phyloP scores from a whole-genome alignment of 1,140 invertebrate species.

The Meloidogyne floridensis region DNA sequence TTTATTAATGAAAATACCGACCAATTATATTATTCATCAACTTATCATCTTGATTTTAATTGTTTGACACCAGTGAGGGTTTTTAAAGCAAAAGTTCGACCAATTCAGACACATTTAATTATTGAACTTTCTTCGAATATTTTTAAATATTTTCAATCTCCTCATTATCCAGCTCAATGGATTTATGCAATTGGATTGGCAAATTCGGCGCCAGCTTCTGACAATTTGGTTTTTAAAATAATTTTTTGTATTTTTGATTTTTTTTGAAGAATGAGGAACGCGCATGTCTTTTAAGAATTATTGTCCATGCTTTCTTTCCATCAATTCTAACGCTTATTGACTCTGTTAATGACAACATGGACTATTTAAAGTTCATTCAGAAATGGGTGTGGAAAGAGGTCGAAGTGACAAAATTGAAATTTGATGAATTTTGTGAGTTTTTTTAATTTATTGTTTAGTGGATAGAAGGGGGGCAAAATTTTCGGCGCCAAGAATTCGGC shows the following conservation, averaged over 20 bases:
- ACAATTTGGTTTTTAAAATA: constrained; percentile 33
- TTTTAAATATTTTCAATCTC: constrained; percentile 33
- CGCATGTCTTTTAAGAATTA: constrained; percentile 34
- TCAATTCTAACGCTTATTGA: constrained; percentile 39
- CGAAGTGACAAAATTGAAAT: constrained; percentile 43
- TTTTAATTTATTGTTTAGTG: background rate
- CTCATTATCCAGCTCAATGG: constrained; percentile 22
- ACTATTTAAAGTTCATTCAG: constrained; percentile 44
- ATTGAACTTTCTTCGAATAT: constrained; percentile 34
- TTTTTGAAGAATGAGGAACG: constrained; percentile 40
- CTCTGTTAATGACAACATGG: background rate
- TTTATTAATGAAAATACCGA: constrained; percentile 44
- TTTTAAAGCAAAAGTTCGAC: constrained; percentile 33
- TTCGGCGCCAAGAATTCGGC: too few species aligned
- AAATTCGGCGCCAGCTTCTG: constrained; percentile 33
- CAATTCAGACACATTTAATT: constrained; percentile 40
- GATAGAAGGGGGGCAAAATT: too few species aligned
- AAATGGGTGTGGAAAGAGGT: constrained; percentile 45
- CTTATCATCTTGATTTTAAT: constrained; percentile 29
- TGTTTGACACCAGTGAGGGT: constrained; percentile 9
- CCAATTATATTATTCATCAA: constrained; percentile 41
- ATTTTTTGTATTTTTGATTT: background rate
- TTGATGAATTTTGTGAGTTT: constrained; percentile 42
- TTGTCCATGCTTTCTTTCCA: constrained; percentile 37
- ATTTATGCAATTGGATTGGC: constrained; percentile 41